Conservation (phyloP, 2,113 vertebrate genomes). For the Oreochromis niloticus region DNA sequence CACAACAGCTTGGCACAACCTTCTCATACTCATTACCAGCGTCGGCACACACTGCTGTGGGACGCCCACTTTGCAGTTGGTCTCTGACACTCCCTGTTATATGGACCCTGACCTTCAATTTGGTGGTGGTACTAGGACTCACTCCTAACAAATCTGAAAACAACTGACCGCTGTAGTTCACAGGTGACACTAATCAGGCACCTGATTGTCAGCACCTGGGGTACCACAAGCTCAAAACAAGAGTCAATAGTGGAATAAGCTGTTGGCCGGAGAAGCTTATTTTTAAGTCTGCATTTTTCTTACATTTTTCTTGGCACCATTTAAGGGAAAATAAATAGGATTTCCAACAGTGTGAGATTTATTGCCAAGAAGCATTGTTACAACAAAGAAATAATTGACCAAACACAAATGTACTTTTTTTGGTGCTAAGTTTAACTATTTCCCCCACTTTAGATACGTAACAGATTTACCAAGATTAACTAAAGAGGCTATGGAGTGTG, state of each 20-base stretch:
- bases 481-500: background rate
- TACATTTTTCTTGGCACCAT: background rate
- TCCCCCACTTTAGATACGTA: background rate
- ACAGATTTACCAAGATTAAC: background rate
- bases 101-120: background rate
- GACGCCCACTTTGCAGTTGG: background rate
- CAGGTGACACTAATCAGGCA: background rate
- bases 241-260: background rate
- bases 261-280: background rate
- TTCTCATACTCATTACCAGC: background rate
- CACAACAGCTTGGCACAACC: background rate
- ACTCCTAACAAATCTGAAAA: background rate
- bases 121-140: background rate
- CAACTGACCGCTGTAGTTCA: background rate
- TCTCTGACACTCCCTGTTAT: background rate
- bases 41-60: background rate
- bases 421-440: background rate
- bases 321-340: background rate
- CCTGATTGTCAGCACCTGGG: background rate
- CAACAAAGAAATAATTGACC: background rate
- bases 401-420: background rate
- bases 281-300: background rate
- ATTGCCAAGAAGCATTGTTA: background rate
- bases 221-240: background rate
- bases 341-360: background rate